phyloP scores from a whole-genome alignment of 1,140 invertebrate species.

The Kradibia gibbosae region DNA sequence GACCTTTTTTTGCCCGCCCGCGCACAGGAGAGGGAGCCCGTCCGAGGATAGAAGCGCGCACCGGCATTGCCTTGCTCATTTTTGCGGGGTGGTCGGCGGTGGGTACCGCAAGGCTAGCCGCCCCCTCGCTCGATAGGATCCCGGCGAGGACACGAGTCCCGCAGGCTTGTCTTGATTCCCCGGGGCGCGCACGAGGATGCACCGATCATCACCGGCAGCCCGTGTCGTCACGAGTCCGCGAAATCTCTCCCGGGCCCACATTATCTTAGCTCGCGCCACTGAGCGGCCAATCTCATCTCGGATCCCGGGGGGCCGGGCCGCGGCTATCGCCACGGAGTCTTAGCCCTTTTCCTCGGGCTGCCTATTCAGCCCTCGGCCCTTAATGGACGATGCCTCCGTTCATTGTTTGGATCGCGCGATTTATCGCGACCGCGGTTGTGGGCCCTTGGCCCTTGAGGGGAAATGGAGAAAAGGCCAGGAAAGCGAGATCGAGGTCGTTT shows the following conservation, averaged over 20 bases:
- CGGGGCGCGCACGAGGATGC: conserved; percentile 5
- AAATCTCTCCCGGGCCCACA: not conserved
- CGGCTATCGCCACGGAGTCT: not conserved
- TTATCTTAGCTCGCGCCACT: not conserved
- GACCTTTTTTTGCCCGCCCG: not conserved
- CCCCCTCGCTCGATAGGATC: not conserved
- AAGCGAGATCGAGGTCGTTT: not conserved
- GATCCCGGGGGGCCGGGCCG: not conserved
- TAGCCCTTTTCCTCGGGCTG: not conserved
- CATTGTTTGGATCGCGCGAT: not conserved
- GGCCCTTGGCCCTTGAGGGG: not conserved
- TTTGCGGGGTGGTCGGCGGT: not conserved
- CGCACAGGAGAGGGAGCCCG: not conserved
- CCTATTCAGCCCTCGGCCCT: not conserved
- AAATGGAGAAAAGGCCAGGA: not conserved
- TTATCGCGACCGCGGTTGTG: not conserved
- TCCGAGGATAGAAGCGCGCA: not conserved
- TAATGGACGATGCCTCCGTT: not conserved
- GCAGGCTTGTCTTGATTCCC: conserved; percentile 30
- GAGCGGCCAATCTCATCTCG: no score
- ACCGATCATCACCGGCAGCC: not conserved
- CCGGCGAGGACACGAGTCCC: conserved; percentile 21
- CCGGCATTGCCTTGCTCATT: not conserved
- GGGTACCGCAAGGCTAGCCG: not conserved
- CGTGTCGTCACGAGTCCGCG: conserved; percentile 19